Conservation (phyloP, 2,888 invertebrate species). For the Chouioia cunea region DNA sequence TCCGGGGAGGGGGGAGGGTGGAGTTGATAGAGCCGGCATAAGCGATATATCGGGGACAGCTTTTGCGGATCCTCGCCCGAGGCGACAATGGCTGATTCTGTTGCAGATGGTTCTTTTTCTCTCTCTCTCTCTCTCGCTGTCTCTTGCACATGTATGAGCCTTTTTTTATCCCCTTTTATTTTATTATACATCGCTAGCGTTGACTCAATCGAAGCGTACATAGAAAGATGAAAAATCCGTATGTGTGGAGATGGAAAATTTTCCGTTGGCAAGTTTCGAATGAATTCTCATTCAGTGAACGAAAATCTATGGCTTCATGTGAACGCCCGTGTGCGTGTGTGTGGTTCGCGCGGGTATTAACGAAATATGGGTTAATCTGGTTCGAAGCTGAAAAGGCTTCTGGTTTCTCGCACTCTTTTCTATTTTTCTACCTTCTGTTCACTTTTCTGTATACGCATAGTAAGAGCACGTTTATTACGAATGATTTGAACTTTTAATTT, state of each 20-base stretch:
- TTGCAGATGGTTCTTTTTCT: constrained; percentile 9
- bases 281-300: not conserved
- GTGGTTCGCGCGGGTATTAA: constrained; percentile 51
- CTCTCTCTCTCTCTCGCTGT: not conserved
- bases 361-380: constrained; percentile 59
- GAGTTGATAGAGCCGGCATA: not conserved
- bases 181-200: not conserved
- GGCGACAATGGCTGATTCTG: constrained; percentile 9
- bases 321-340: not conserved
- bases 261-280: no score
- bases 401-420: not conserved
- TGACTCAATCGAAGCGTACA: no score
- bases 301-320: constrained; percentile 35
- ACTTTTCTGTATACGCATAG: not conserved
- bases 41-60: constrained; percentile 3
- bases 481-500: no score
- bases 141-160: not conserved
- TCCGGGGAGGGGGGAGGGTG: not conserved
- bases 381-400: constrained; percentile 27
- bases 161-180: not conserved
- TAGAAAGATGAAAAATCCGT: no score
- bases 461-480: no score
- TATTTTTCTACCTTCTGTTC: not conserved
- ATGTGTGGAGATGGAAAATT: no score
- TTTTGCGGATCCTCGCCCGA: constrained; percentile 11